Percentiles rank a stretch among this genome's conserved stretches.
phyloP scores from a whole-genome alignment of 2,888 invertebrate genomes.

The Caenorhabditis angaria region DNA sequence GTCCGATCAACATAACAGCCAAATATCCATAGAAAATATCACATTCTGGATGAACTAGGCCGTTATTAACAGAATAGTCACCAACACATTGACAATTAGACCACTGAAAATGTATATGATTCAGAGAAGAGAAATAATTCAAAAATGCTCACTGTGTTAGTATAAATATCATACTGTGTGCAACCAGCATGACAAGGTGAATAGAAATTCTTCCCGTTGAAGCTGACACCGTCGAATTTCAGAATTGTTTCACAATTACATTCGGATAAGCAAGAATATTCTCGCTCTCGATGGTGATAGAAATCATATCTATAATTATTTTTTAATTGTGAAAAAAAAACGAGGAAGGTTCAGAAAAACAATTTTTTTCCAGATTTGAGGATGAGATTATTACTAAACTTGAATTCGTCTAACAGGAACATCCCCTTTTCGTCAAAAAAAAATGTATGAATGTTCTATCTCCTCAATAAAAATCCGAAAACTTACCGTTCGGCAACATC shows the following conservation, averaged over 20 bases:
- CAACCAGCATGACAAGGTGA: constrained; percentile 84
- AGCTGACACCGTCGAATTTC: constrained; percentile 77
- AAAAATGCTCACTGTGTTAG: constrained; percentile 35
- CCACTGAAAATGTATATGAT: constrained; percentile 40
- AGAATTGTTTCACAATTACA: constrained; percentile 49
- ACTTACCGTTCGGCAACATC: constrained; percentile 28
- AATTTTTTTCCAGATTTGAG: no score
- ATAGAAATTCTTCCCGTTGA: constrained; percentile 78
- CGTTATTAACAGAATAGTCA: constrained; percentile 37
- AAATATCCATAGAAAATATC: constrained; percentile 52
- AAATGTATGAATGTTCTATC: background rate
- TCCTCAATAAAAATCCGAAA: background rate
- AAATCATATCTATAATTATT: constrained; percentile 34
- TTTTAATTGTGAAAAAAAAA: constrained; percentile 8
- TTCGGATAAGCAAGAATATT: constrained; percentile 28
- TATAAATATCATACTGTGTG: constrained; percentile 42
- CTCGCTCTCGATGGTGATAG: constrained; percentile 20
- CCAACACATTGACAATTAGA: constrained; percentile 48
- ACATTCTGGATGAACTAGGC: constrained; percentile 49
- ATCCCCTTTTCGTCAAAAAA: no score
- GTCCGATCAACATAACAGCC: constrained; percentile 60
- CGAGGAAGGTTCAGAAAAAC: background rate
- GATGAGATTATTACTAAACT: no score
- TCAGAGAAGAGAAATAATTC: background rate
- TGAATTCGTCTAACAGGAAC: no score